Conservation (phyloP, 92 coral and sea anemone species). For the Phenganax stokvisi region DNA sequence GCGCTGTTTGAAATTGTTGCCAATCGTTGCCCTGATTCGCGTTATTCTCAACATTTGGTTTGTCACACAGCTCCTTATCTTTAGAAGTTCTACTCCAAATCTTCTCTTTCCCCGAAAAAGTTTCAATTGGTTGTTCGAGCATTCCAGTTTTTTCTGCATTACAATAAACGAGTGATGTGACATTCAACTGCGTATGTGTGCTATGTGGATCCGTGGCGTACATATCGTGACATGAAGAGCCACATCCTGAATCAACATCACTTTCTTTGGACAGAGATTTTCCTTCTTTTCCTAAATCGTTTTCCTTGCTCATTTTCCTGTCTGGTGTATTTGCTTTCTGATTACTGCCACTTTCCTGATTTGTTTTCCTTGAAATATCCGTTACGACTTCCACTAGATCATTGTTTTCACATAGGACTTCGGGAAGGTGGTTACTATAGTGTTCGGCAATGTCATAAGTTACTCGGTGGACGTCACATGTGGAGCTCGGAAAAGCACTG, state of each 20-base stretch:
- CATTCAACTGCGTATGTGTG: conserved; percentile 16
- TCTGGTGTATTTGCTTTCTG: not conserved
- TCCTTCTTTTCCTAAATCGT: not conserved
- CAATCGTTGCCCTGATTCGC: not conserved
- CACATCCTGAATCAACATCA: conserved; percentile 37
- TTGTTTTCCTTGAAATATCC: not conserved
- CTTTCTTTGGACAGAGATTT: conserved; percentile 20
- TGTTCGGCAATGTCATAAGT: not conserved
- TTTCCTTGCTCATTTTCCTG: conserved; percentile 4
- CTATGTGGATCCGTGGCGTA: not conserved
- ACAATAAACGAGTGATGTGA: conserved; percentile 15
- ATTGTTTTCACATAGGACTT: not conserved
- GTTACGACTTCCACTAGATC: not conserved
- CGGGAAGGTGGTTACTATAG: not conserved
- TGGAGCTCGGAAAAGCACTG: conserved; percentile 1
- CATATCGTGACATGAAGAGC: conserved; percentile 32
- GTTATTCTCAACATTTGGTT: not conserved
- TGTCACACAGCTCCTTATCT: not conserved
- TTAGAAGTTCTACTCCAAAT: not conserved
- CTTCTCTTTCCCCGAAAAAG: not conserved
- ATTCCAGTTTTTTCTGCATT: not conserved
- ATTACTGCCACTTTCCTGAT: conserved; percentile 4
- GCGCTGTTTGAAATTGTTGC: not conserved
- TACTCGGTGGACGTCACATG: conserved; percentile 25
- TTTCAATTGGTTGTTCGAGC: not conserved